Conservation (phyloP, 2,797 vertebrate genomes). For the Perodicticus potto region DNA sequence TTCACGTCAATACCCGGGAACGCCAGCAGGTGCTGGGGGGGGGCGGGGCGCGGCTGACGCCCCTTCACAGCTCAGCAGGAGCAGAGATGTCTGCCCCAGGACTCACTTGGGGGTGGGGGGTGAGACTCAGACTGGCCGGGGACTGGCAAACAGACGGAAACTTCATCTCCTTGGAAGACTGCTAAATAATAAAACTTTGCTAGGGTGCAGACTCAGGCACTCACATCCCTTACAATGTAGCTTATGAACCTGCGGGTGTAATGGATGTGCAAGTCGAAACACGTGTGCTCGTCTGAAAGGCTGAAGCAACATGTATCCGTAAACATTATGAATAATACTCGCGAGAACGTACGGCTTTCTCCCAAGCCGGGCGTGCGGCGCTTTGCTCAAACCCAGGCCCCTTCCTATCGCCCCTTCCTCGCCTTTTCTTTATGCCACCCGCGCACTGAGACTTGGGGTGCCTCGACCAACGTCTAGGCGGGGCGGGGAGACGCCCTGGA, state of each 20-base stretch:
- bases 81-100: neutral
- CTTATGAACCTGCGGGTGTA: slow-evolving; percentile 67
- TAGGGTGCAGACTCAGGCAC: slow-evolving; percentile 38
- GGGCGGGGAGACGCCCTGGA: neutral
- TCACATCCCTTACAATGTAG: slow-evolving; percentile 2
- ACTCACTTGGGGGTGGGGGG: neutral
- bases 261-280: slow-evolving; percentile 76
- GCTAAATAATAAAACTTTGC: slow-evolving; percentile 39
- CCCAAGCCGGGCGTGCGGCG: slow-evolving; percentile 33
- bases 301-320: slow-evolving; percentile 64
- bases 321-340: slow-evolving; percentile 78
- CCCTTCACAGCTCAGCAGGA: neutral
- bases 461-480: neutral
- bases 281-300: slow-evolving; percentile 69
- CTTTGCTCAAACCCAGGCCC: slow-evolving; percentile 34
- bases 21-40: neutral
- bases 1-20: neutral
- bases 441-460: neutral
- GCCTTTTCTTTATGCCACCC: neutral
- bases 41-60: neutral
- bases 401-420: slow-evolving; percentile 16
- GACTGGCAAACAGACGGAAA: slow-evolving; percentile 21
- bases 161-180: slow-evolving; percentile 31
- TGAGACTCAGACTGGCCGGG: neutral
- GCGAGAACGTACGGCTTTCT: slow-evolving; percentile 76